Conservation (phyloP, 2,113 vertebrate species). For the Channa argus region DNA sequence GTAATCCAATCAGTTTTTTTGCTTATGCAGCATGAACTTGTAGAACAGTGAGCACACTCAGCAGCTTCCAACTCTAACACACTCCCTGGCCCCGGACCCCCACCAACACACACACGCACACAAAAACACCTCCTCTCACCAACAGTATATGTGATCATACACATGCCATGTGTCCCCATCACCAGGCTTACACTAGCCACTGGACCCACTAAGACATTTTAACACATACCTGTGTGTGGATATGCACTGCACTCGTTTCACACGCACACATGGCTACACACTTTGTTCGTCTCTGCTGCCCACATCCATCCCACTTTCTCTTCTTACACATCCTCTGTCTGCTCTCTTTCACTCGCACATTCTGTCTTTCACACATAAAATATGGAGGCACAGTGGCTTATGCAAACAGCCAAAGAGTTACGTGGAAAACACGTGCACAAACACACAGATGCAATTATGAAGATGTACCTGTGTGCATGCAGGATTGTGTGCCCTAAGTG, state of each 20-base stretch:
- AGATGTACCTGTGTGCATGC: conserved; percentile 4
- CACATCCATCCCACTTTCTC: conserved; percentile 46
- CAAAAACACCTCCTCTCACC: background rate
- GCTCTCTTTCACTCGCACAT: conserved; percentile 51
- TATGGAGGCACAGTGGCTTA: background rate
- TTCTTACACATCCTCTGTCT: conserved; percentile 56
- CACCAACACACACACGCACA: conserved; percentile 10
- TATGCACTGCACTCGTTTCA: conserved; percentile 19
- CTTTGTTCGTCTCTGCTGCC: conserved; percentile 16
- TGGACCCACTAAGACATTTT: conserved; percentile 26
- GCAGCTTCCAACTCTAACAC: conserved; percentile 58
- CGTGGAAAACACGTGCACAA: conserved; percentile 9
- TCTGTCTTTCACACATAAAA: conserved; percentile 10
- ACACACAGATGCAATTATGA: conserved; percentile 29
- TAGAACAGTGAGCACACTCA: conserved; percentile 69
- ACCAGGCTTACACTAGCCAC: conserved; percentile 36
- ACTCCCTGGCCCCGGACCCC: conserved; percentile 22
- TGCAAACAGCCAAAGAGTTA: conserved; percentile 1
- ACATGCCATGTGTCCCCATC: conserved; percentile 15
- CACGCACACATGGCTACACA: background rate
- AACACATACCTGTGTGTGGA: conserved; percentile 15
- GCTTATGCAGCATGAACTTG: conserved; percentile 69
- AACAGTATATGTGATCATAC: background rate
- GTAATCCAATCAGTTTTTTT: conserved; percentile 71
- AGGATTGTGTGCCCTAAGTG: background rate